Evolutionary conservation across 1,140 invertebrate genomes (phyloP), one percentile per base, ranked within the genome.

Genomic region (Drosophila ambigua): DNA sequence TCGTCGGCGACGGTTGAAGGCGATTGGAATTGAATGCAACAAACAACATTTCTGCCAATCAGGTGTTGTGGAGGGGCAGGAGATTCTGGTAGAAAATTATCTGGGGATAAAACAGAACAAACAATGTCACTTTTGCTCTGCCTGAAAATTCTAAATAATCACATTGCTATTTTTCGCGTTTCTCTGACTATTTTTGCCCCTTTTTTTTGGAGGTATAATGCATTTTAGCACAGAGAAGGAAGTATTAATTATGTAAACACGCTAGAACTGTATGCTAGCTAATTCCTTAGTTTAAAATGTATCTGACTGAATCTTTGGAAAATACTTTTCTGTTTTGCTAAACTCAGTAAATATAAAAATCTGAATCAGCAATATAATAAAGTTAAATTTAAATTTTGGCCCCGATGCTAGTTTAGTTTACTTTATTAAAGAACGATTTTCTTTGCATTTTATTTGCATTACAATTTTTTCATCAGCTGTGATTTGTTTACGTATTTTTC

Each of bases 1-100:
- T 78, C 74, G 35, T 39, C 35, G 35, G 35, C 35, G 35, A 11
- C 35, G 71, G 66, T 84, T 87, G 82, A 84, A 84, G 82, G 82
- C 68, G 54, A 85, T 41, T 63, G 53, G 61, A 13, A 39, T 39
- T 4, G 57, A 69, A 73, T 50, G 61, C 58, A 72, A 72, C 68
- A 63, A 83, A 79, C 75, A 75, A 84, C 77, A 67, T 54, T 58
- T 60, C 65, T 58, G 59, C 75, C 64, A 48, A 39, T 39, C 11
- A 55, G 57, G 72, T 59, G 58, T 48, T 11, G 35, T 28, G 43
- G 28, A n/a, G 9, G n/a, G 35, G 24, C 44, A 23, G 31, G 11
- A 24, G 9, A 8, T 11, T 23, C 24, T 20, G 20, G 20, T 20
- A 20, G 20, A 1, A 20, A 20, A 20, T 46, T 11, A 23, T 5